Conservation (phyloP, 2,113 vertebrate species). For the Eurystomus gularis region DNA sequence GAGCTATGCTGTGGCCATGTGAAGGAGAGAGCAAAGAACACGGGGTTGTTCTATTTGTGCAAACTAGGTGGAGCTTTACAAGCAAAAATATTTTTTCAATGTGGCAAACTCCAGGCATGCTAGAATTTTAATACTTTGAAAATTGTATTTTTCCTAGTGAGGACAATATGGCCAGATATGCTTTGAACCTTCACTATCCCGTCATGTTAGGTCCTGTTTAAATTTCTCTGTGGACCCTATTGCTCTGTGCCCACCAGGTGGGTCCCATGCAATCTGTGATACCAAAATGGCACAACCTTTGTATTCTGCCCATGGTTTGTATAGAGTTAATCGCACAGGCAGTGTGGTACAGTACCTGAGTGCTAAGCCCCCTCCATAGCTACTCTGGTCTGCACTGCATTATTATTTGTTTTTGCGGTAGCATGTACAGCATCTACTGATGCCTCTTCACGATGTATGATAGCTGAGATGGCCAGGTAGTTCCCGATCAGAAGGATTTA, state of each 20-base stretch:
- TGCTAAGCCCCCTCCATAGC: neutral
- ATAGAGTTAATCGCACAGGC: neutral
- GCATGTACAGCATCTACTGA: accelerated
- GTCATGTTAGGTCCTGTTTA: neutral
- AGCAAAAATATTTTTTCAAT: neutral
- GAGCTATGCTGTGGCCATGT: neutral
- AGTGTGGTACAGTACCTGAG: neutral
- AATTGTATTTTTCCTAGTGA: neutral
- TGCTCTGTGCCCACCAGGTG: neutral
- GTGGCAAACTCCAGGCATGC: neutral
- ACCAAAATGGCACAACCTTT: neutral
- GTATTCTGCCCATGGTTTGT: neutral
- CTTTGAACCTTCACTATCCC: neutral
- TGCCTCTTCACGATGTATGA: neutral
- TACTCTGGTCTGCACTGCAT: neutral
- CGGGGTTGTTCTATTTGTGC: neutral
- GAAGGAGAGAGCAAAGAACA: neutral
- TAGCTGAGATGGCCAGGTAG: neutral
- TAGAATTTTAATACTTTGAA: neutral
- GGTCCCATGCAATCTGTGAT: neutral
- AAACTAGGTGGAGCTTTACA: neutral
- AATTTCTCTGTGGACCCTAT: neutral
- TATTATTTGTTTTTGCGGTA: neutral
- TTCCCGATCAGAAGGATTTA: neutral
- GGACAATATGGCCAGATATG: neutral